These are phyloP conservation scores for Pogonocichla stellata DNA, from an alignment of 2,113 vertebrate species.

Conservation along the genomic window DNA sequence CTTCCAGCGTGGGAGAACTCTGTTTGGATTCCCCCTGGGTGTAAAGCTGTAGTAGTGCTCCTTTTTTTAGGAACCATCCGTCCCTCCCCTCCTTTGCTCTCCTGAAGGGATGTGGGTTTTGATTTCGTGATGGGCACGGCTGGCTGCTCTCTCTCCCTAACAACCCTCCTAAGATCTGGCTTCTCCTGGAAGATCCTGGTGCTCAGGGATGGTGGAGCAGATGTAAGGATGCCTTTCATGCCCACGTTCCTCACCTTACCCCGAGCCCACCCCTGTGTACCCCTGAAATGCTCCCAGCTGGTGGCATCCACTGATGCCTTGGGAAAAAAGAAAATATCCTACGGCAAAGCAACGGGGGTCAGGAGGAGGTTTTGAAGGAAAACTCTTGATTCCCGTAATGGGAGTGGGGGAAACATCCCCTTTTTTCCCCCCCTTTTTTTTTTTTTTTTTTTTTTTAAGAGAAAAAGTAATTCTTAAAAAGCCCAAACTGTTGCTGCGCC, in stretches of 20 bases:
- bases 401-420: not conserved
- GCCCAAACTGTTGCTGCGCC: not conserved
- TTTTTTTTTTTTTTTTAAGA: no score
- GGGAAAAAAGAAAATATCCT: not conserved
- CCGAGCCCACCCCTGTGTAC: not conserved
- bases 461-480: not conserved
- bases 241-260: not conserved
- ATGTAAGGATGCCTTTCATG: not conserved
- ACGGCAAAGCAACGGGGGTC: not conserved
- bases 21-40: not conserved
- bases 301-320: not conserved
- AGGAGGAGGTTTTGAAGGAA: not conserved
- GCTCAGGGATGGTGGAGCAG: not conserved
- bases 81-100: not conserved
- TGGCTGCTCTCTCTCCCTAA: not conserved
- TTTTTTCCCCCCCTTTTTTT: no score
- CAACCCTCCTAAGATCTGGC: not conserved
- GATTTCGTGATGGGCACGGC: not conserved
- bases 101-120: not conserved
- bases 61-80: not conserved
- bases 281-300: not conserved
- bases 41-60: not conserved
- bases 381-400: not conserved
- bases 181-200: not conserved
- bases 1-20: not conserved